Evolutionary conservation across 2,113 vertebrate species (phyloP), one percentile per base, ranked within the genome.

Genomic region (Hydrochoerus hydrochaeris): DNA sequence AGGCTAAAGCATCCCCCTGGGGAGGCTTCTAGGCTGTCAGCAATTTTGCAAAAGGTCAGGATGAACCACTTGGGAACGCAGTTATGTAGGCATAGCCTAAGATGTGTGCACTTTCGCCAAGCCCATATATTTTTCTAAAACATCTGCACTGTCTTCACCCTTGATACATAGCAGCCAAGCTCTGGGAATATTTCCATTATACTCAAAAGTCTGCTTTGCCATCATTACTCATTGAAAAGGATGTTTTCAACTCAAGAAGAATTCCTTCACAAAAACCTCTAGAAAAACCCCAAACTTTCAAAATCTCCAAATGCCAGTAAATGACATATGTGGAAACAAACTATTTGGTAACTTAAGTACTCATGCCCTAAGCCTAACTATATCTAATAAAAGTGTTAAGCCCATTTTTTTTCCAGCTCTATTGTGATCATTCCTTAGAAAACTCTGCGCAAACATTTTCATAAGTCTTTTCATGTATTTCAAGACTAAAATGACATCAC

Each of bases 81-180:
- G 80, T 85, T 83, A 58, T 80, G 62, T 67, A 86, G 92, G 95
- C 96, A 91, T n/a, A 85, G 77, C 90, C 81, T 90, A 65, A 93
- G 80, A 92, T 49, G 3, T 13, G 65, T 86, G 92, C 65, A 83
- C 46, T 88, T 54, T 88, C 83, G 95, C 97, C 98, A 98, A 97
- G 62, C 46, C 75, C 46, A 30, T 63, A 90, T 75, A 65, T 84
- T 58, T 95, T 97, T 88, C 58, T 41, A 90, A 96, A 95, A 94
- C 80, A 96, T 91, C 87, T 38, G 81, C 78, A 95, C 95, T 97
- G 95, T 97, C 97, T 97, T 98, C 97, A 95, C 95, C 91, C 95
- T 94, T 93, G 93, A 96, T 82, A 95, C 96, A 95, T 32, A 94
- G 94, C 88, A 97, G 75, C 71, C 73, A 87, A 85, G 16, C 92